Evolutionary conservation across 2,113 vertebrate species (phyloP).

Genomic region (Numida meleagris): DNA sequence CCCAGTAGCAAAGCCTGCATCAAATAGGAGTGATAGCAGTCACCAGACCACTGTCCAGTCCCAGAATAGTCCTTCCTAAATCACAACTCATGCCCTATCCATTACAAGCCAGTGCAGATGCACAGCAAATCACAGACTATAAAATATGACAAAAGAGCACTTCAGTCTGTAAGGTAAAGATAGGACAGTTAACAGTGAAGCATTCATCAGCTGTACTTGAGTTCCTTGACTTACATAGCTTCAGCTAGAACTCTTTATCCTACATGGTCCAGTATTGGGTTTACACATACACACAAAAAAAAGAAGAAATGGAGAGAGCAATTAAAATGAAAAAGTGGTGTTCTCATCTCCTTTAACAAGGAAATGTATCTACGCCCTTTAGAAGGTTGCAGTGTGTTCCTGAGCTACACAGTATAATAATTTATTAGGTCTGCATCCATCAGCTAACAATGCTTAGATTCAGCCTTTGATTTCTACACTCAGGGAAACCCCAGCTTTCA

Average conservation of each 20-base stretch:
- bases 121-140: neutral
- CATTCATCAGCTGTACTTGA: neutral
- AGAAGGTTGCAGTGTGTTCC: neutral
- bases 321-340: neutral
- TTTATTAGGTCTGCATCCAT: neutral
- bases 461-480: neutral
- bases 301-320: neutral
- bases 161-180: neutral
- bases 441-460: neutral
- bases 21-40: neutral
- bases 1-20: neutral
- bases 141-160: neutral
- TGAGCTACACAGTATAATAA: neutral
- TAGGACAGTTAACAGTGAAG: neutral
- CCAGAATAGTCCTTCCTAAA: neutral
- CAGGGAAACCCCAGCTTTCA: neutral
- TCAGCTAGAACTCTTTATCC: neutral
- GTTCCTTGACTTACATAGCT: neutral
- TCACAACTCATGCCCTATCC: fast-evolving
- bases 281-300: neutral
- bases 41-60: neutral
- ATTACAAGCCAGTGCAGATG: neutral
- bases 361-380: neutral
- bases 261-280: neutral
- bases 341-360: neutral